phyloP scores from a whole-genome alignment of 2,888 invertebrate species.

The Chirona hameri region DNA sequence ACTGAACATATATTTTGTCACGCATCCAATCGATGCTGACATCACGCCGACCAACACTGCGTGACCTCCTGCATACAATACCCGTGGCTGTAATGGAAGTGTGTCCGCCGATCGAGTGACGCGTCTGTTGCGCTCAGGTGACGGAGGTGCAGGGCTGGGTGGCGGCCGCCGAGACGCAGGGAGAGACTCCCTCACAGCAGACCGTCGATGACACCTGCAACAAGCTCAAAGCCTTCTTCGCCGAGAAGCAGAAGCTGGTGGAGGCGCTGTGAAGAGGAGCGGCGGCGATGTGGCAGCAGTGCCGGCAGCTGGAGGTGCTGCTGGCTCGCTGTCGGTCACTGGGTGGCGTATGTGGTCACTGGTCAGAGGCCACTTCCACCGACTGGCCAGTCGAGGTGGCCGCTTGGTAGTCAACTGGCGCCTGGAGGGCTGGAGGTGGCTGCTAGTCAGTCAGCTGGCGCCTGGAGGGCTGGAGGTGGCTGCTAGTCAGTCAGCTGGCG shows the following conservation, averaged over 20 bases:
- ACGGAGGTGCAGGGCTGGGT: conserved; percentile 36
- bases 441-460: too few species aligned
- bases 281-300: neutral
- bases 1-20: too few species aligned
- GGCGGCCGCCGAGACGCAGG: conserved; percentile 31
- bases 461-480: too few species aligned
- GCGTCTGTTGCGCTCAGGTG: neutral
- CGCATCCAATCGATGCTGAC: too few species aligned
- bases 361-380: neutral
- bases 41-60: too few species aligned
- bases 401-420: too few species aligned
- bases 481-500: too few species aligned
- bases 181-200: conserved; percentile 31
- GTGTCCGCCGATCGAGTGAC: too few species aligned
- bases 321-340: too few species aligned
- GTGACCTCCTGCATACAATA: too few species aligned
- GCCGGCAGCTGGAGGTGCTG: neutral
- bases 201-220: conserved; percentile 35
- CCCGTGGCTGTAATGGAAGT: too few species aligned
- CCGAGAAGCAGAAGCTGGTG: conserved; percentile 36
- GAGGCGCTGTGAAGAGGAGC: conserved; percentile 33
- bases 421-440: too few species aligned
- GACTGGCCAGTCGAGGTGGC: neutral
- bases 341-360: neutral
- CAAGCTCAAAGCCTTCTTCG: conserved; percentile 36